Conservation (phyloP, 2,888 invertebrate genomes). For the Aphodius sticticus region DNA sequence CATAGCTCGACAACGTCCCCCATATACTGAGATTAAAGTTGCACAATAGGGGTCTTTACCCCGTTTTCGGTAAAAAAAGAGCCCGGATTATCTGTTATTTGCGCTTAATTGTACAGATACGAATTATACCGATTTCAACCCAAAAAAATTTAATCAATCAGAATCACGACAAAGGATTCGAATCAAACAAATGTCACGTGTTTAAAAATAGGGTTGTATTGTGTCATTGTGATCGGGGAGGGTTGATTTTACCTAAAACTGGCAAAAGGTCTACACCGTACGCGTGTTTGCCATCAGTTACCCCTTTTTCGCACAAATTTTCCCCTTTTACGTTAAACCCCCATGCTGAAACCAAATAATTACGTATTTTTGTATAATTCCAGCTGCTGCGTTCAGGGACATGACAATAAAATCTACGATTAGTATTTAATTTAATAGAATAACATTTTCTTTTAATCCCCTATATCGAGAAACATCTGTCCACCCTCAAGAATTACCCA, state of each 20-base stretch:
- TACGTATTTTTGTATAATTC: constrained; percentile 58
- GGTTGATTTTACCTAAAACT: constrained; percentile 46
- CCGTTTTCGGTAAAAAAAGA: not conserved
- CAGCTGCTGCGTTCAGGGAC: constrained; percentile 55
- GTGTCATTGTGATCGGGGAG: constrained; percentile 36
- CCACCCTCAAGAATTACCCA: not conserved
- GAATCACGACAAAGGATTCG: constrained; percentile 9
- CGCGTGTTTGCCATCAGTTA: constrained; percentile 56
- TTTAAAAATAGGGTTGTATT: constrained; percentile 29
- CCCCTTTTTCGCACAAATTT: constrained; percentile 57
- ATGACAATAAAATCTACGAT: constrained; percentile 47
- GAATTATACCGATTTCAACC: constrained; percentile 7
- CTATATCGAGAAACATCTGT: not conserved
- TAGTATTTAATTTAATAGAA: constrained; percentile 52
- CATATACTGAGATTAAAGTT: not conserved
- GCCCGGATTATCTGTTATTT: constrained; percentile 9
- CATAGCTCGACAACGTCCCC: not conserved
- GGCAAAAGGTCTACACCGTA: constrained; percentile 45
- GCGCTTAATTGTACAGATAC: constrained; percentile 18
- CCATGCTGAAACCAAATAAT: constrained; percentile 59
- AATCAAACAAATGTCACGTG: constrained; percentile 36
- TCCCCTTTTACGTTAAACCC: constrained; percentile 59
- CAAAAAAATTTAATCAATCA: constrained; percentile 1
- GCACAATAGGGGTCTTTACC: constrained; percentile 12
- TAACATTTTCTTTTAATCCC: constrained; percentile 37